Conservation (phyloP, 2,113 vertebrate genomes). For the Phainopepla nitens region DNA sequence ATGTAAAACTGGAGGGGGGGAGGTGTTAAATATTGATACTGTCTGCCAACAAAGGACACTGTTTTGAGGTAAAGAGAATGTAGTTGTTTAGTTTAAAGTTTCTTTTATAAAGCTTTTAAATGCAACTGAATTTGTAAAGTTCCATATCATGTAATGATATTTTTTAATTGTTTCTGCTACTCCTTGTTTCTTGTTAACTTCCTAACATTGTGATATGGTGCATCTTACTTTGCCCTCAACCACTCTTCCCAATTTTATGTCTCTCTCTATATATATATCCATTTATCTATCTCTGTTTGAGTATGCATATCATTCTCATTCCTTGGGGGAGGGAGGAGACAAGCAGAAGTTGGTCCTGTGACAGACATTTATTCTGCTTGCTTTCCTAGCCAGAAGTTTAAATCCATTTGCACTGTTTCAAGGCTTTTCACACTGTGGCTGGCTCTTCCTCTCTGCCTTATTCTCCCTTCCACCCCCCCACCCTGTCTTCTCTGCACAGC, state of each 20-base stretch:
- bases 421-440: neutral
- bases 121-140: neutral
- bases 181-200: neutral
- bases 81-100: neutral
- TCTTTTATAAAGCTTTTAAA: neutral
- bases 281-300: neutral
- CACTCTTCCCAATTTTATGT: neutral
- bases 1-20: neutral
- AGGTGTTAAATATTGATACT: neutral
- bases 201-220: neutral
- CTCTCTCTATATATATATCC: neutral
- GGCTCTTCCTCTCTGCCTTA: neutral
- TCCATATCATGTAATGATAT: neutral
- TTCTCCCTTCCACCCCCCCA: neutral
- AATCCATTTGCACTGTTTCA: neutral
- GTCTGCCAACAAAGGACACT: neutral
- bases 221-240: neutral
- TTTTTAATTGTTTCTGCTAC: conserved; percentile 1
- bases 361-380: neutral
- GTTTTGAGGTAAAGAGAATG: neutral
- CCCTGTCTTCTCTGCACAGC: neutral
- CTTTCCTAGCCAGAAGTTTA: neutral
- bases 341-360: neutral
- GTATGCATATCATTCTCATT: neutral
- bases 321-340: neutral